A percentile compares a stretch with the other conserved stretches of the same genome.
Conservation (phyloP, 2,797 vertebrate genomes). For the Amphiprion clarkii region DNA sequence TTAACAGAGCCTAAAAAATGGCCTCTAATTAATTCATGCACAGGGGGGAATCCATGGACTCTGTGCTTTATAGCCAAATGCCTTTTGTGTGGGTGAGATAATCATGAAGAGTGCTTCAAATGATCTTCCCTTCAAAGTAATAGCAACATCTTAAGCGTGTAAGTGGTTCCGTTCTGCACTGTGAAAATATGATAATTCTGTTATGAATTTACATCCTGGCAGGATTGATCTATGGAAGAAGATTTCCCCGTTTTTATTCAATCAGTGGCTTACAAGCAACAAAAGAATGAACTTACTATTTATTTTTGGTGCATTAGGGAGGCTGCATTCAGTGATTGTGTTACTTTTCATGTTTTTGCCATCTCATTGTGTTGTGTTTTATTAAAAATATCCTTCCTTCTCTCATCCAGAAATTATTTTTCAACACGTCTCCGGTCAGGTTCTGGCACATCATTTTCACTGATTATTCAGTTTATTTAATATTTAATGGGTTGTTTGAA, state of each 20-base stretch:
- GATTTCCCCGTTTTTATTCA: constrained; percentile 13
- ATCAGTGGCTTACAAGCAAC: constrained; percentile 7
- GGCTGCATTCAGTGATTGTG: background rate
- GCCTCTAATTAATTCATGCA: constrained; percentile 36
- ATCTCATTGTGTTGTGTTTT: background rate
- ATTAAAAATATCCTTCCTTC: background rate
- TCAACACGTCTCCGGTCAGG: constrained; percentile 5
- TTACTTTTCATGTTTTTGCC: background rate
- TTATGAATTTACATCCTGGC: constrained; percentile 3
- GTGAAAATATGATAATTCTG: background rate
- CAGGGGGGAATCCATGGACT: background rate
- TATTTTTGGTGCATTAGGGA: constrained; percentile 9
- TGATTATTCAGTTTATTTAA: background rate
- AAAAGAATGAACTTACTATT: constrained; percentile 9
- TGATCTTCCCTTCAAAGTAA: constrained; percentile 13
- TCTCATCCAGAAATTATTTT: constrained; percentile 9
- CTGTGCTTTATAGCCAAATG: constrained; percentile 18
- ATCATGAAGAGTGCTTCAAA: constrained; percentile 9
- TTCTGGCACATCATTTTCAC: background rate
- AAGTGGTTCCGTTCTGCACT: background rate
- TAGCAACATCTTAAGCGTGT: background rate
- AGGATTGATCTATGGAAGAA: constrained; percentile 4
- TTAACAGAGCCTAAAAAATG: constrained; percentile 15
- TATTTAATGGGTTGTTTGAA: constrained; percentile 12
- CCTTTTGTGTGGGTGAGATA: constrained; percentile 2